Base-by-base conservation (phyloP, 2,797 vertebrate species). In the Allobates femoralis region DNA sequence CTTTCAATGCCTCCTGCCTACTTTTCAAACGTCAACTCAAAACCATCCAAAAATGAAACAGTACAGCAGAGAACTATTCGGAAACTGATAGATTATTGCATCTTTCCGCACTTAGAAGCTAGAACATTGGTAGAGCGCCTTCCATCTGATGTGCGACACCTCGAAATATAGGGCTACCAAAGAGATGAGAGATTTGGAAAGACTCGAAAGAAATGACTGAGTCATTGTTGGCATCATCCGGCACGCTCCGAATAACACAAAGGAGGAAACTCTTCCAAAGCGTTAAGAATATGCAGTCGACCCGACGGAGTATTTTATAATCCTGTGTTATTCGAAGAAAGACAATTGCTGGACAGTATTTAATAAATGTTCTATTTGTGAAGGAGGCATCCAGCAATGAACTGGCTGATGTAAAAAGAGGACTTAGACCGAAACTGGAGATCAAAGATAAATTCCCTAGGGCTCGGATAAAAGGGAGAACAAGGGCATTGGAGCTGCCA, bases 361-460 rank as follows among this genome's bases (percentile, higher is more conserved):
- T 87, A 87, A 75, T 80, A 84, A 87, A 87, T 87, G 86, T 80
- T 87, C 76, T 84, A 64, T 84, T 84, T 78, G 66, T 79, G 46
- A 64, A 51, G 41, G 53, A 80, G 82, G 77, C 77, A 84, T 87
- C 86, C 86, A 87, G 50, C 86, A 80, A 87, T 84, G 86, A 84
- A 58, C 82, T 87, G 82, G 86, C 86, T 75, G 56, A 15, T n/a
- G 30, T 50, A 77, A 78, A 83, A 67, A 87, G 64, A 84, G 30
- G 41, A 87, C 75, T 80, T 80, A 41, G 30, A 84, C 76, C 41
- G 82, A 87, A 87, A 87, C 28, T 84, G 77, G 41, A 87, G 86
- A 87, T 87, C 86, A 87, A 87, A 84, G 82, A 75, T 84, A 84
- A 62, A 75, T 23, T 87, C 86, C 82, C 76, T 10, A 74, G 81